A percentile compares a stretch with the other conserved stretches of the same genome.
Conservation (phyloP, 2,113 vertebrate genomes). For the Heliornis fulica region DNA sequence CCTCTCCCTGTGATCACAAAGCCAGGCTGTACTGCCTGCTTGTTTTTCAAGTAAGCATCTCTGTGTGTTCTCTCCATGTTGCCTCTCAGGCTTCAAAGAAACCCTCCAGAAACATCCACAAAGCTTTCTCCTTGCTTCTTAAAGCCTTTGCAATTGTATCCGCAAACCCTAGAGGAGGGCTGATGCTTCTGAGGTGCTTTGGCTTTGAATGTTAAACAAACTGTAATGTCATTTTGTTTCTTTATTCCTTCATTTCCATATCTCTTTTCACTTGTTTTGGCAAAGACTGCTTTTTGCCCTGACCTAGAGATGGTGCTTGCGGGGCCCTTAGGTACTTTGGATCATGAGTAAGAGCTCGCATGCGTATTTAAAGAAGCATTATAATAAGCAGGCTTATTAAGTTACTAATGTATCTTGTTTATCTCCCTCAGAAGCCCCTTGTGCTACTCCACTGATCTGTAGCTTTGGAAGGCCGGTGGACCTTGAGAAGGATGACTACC, state of each 20-base stretch:
- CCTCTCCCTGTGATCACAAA: not conserved
- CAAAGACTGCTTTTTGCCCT: not conserved
- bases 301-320: not conserved
- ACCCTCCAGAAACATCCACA: not conserved
- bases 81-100: constrained; percentile 7
- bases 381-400: not conserved
- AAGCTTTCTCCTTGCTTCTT: not conserved
- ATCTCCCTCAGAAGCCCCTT: constrained; percentile 83
- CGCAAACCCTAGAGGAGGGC: not conserved
- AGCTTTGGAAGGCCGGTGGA: constrained; percentile 86
- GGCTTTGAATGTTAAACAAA: not conserved
- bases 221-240: not conserved
- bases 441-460: constrained; percentile 93
- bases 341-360: not conserved
- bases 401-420: constrained; percentile 16
- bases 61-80: not conserved
- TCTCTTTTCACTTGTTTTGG: not conserved
- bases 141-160: not conserved
- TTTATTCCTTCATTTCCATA: not conserved
- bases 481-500: constrained; percentile 97
- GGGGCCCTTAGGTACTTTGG: not conserved
- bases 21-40: not conserved
- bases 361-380: not conserved
- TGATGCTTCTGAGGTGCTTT: not conserved
- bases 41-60: not conserved